phyloP scores from a whole-genome alignment of 64 coral and sea anemone genomes.

The Trachythela sp. region DNA sequence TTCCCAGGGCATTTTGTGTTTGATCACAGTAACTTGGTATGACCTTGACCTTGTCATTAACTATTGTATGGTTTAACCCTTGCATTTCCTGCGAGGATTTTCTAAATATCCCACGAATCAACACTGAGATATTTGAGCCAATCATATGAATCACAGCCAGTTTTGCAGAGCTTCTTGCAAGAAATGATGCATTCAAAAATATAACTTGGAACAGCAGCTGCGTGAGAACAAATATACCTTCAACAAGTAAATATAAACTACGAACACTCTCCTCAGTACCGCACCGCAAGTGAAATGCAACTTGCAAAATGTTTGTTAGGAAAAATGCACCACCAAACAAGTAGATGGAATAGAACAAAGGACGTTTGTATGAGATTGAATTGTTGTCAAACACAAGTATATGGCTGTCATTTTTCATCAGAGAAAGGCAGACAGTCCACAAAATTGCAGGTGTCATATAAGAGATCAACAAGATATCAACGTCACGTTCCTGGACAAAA shows the following conservation, averaged over 20 bases:
- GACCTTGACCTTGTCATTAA: neutral
- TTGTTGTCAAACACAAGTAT: neutral
- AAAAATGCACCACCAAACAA: neutral
- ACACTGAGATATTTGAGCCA: neutral
- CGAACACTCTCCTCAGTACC: neutral
- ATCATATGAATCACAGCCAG: neutral
- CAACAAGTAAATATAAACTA: neutral
- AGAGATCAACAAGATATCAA: neutral
- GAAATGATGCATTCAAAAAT: conserved; percentile 13
- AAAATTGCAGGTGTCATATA: neutral
- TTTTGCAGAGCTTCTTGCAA: neutral
- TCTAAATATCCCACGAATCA: neutral
- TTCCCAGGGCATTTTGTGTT: neutral
- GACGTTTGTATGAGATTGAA: neutral
- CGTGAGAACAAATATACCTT: neutral
- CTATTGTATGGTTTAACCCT: neutral
- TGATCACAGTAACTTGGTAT: neutral
- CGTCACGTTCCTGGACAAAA: neutral
- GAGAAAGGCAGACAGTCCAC: neutral
- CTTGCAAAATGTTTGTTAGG: neutral
- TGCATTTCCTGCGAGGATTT: neutral
- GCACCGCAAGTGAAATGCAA: neutral
- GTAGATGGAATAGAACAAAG: neutral
- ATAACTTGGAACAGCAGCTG: neutral
- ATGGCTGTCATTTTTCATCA: neutral